Conservation (phyloP, 1,140 invertebrate species). For the Thaumetopoea pityocampa region DNA sequence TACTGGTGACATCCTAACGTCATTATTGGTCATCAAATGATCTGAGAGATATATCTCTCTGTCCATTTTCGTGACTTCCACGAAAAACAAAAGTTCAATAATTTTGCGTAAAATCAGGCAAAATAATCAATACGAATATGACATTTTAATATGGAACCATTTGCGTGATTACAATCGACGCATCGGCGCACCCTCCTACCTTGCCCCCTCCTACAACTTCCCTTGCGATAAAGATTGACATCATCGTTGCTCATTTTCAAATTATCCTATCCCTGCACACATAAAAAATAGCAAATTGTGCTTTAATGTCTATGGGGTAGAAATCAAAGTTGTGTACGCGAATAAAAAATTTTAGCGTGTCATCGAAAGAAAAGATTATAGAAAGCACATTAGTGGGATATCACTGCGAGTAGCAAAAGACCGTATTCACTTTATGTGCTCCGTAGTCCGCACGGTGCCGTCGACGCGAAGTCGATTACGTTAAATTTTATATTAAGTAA, state of each 20-base stretch:
- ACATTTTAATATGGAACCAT: conserved; percentile 73
- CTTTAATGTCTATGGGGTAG: conserved; percentile 34
- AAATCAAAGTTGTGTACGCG: conserved; percentile 29
- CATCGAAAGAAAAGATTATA: conserved; percentile 72
- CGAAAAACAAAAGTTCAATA: conserved; percentile 17
- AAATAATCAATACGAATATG: conserved; percentile 68
- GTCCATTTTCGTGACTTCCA: too few relatives aligned
- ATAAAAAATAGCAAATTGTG: conserved; percentile 34
- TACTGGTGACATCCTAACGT: too few relatives aligned
- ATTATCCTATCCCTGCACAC: conserved; percentile 56
- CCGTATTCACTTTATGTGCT: conserved; percentile 60
- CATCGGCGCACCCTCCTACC: conserved; percentile 59
- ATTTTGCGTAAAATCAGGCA: conserved; percentile 56
- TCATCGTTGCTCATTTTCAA: conserved; percentile 59
- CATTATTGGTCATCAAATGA: too few relatives aligned
- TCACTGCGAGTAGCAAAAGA: conserved; percentile 65
- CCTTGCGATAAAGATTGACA: conserved; percentile 74
- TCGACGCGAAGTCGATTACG: conserved; percentile 57
- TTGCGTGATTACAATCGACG: conserved; percentile 75
- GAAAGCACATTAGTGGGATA: conserved; percentile 71
- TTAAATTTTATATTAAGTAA: conserved; percentile 65
- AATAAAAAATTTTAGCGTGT: conserved; percentile 51
- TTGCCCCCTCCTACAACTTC: conserved; percentile 62
- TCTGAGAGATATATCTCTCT: too few relatives aligned
- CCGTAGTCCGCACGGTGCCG: conserved; percentile 38